phyloP scores from a whole-genome alignment of 2,797 vertebrate species.

The Diplodus sargus region DNA sequence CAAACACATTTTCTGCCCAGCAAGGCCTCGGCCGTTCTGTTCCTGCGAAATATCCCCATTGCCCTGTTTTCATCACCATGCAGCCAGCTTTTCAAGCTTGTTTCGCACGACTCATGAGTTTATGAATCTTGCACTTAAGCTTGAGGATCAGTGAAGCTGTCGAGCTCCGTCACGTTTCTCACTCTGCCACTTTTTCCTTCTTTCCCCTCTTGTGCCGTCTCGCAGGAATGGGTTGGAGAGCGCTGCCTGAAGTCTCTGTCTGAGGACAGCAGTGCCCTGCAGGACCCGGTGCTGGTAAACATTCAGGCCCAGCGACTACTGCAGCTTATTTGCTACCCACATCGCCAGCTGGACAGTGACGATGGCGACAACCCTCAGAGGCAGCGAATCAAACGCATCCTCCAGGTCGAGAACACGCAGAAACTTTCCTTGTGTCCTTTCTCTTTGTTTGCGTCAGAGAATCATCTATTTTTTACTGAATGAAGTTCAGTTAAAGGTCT shows the following conservation, averaged over 20 bases:
- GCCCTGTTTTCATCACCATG: slow-evolving; percentile 30
- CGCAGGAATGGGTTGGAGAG: slow-evolving; percentile 98
- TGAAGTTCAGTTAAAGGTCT: not conserved
- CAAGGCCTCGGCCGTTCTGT: slow-evolving; percentile 13
- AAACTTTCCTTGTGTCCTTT: not conserved
- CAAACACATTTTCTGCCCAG: slow-evolving; percentile 35
- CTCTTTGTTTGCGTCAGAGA: not conserved
- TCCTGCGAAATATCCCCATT: slow-evolving; percentile 26
- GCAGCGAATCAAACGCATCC: slow-evolving; percentile 98
- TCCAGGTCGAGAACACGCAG: slow-evolving; percentile 87
- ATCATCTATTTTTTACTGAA: not conserved
- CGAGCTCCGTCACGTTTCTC: slow-evolving; percentile 17
- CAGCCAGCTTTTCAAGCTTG: slow-evolving; percentile 16
- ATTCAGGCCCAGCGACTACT: slow-evolving; percentile 97
- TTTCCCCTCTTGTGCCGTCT: not conserved
- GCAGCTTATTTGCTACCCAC: slow-evolving; percentile 98
- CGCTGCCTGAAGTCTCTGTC: slow-evolving; percentile 98
- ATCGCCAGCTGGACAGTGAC: slow-evolving; percentile 95
- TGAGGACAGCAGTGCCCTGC: slow-evolving; percentile 98
- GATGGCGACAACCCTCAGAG: slow-evolving; percentile 98
- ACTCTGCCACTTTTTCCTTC: not conserved
- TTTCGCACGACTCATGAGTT: slow-evolving; percentile 34
- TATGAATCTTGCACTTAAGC: slow-evolving; percentile 6
- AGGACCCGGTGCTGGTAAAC: slow-evolving; percentile 97
- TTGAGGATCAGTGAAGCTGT: not conserved